Base-by-base conservation (phyloP, 2,797 vertebrate species). In the Pteropus rufus region DNA sequence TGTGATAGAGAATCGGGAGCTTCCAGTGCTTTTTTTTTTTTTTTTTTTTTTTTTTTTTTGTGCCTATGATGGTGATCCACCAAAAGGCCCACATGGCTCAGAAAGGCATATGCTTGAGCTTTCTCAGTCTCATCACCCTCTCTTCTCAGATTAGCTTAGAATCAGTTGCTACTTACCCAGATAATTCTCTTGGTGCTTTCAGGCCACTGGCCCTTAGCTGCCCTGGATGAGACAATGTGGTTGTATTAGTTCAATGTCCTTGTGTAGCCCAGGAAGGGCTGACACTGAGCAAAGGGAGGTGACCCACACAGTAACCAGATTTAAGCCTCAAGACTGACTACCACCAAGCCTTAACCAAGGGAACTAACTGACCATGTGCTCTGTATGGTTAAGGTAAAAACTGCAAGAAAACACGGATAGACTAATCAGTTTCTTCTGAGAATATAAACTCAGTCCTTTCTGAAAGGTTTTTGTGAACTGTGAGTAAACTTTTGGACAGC, bases 401-500 rank as follows among this genome's bases (percentile, higher is more conserved):
- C 64, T 89, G 56, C 69, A 95, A 84, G 54, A 54, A 89, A 76
- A 73, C 7, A 36, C 52, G 60, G 75, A 36, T 8, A 67, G 29
- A n/a, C 56, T 41, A 49, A 54, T 84, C 65, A 23, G 18, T 93
- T 89, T 94, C 75, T 73, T 94, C n/a, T 77, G 58, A 85, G 77
- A 67, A 58, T 7, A 29, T 41, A 81, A 92, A 76, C 39, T 36
- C 29, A 36, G 84, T 83, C 41, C n/a, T 87, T 94, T 87, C 34
- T 81, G 89, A 87, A 92, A 85, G 62, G 19, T 46, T 70, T 95
- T 96, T 36, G 93, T 92, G 84, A 89, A 62, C 82, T 69, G 5
- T 29, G 15, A 77, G 86, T 84, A 76, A 96, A 70, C 79, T 44
- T 94, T 72, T 90, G 86, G 96, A 93, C 62, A 41, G 92, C 46